phyloP scores from a whole-genome alignment of 2,113 vertebrate species.

The Australoheros scitulus region DNA sequence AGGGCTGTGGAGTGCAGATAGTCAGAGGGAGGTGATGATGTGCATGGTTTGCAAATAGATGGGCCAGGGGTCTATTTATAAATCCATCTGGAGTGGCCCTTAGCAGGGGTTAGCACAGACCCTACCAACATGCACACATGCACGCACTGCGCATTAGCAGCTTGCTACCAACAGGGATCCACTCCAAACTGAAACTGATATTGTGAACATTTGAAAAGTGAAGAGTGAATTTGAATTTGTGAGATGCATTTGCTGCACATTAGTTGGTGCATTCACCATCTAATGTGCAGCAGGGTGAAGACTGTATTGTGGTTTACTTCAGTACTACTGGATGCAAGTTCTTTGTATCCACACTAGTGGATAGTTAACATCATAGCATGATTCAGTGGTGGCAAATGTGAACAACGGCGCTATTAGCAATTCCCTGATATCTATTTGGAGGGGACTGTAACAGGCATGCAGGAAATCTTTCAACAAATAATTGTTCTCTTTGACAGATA shows the following conservation, averaged over 20 bases:
- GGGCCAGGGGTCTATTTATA: conserved; percentile 78
- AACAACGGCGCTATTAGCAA: background rate
- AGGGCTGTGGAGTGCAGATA: conserved; percentile 52
- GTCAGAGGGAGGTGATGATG: conserved; percentile 74
- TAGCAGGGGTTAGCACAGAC: conserved; percentile 66
- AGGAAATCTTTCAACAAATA: conserved; percentile 28
- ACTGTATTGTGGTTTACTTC: background rate
- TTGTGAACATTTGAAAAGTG: background rate
- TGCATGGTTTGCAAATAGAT: conserved; percentile 77
- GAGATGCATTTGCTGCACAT: background rate
- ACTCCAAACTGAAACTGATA: conserved; percentile 54
- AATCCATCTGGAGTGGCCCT: conserved; percentile 74
- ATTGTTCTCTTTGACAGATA: conserved; percentile 53
- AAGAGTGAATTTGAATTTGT: background rate
- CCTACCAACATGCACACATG: conserved; percentile 43
- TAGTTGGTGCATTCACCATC: background rate
- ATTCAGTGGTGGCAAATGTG: background rate
- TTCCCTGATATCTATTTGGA: background rate
- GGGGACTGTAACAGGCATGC: background rate
- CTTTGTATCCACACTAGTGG: background rate
- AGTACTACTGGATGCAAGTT: background rate
- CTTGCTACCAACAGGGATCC: conserved; percentile 59
- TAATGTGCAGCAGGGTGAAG: background rate
- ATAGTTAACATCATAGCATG: background rate
- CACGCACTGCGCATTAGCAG: conserved; percentile 60